Evolutionary conservation across 2,113 vertebrate genomes (phyloP), one percentile per base, ranked within the genome.

Genomic region (Mustela nigripes): DNA sequence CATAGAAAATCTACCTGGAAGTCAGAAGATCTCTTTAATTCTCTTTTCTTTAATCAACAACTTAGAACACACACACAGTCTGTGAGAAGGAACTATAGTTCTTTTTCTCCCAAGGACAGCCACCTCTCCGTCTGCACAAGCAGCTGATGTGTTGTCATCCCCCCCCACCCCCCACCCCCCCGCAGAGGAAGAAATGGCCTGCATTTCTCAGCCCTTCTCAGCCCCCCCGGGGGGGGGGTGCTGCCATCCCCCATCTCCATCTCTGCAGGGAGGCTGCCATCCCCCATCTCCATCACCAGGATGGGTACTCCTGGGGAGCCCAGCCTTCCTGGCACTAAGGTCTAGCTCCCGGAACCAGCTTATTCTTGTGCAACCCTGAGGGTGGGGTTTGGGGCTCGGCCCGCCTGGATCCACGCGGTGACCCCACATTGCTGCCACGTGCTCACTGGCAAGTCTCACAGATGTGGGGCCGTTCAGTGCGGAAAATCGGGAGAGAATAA

Each of bases 361-460:
- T 21, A 53, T 45, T 36, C 63, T 58, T 26, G 48, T 9, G 36
- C 11, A 36, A 15, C 24, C 24, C 45, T 18, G 78, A 82, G 67
- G 26, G 1, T 1, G 0, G 56, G 48, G 26, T 65, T 31, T 0
- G 0, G 56, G 48, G 26, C 21, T 58, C 36, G 10, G 58, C 28
- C 4, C 24, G 4, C 78, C 74, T 6, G 8, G 36, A 48, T 24
- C 24, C 71, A 42, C 6, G 4, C 11, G 12, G 53, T 3, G 50
- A 15, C 1, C 0, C 39, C 4, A 0, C 24, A 16, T 4, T n/a
- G 60, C 88, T 81, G 24, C 0, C 1, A 16, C 0, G 1, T 12
- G 67, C 67, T 67, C 28, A 19, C 28, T 6, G 26, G 3, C 16
- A 18, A 33, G 18, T 19, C 86, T 63, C 67, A 42, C 33, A 58